These are phyloP conservation scores for Apodemus sylvaticus DNA, from an alignment of 2,113 vertebrate genomes.

Conservation along the genomic window DNA sequence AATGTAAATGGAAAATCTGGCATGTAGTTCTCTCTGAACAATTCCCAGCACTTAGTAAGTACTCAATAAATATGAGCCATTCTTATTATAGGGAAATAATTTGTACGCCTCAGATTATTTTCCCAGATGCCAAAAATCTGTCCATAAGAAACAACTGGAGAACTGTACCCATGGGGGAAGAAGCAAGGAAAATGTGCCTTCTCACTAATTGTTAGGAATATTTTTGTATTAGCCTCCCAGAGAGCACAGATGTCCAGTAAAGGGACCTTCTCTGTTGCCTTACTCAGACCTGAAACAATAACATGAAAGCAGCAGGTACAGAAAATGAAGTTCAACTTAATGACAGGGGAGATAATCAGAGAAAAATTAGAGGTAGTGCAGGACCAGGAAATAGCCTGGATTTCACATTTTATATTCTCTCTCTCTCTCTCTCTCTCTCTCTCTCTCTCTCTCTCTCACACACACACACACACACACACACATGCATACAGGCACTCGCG, in stretches of 20 bases:
- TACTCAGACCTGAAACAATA: slow-evolving; percentile 49
- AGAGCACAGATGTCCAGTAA: slow-evolving; percentile 57
- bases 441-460: background rate
- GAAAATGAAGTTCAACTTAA: background rate
- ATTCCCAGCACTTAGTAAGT: background rate
- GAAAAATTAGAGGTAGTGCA: background rate
- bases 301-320: background rate
- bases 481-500: too few species aligned
- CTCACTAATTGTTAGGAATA: slow-evolving; percentile 62
- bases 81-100: background rate
- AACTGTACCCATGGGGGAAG: slow-evolving; percentile 28
- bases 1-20: background rate
- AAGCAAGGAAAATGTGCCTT: slow-evolving; percentile 38
- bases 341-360: background rate
- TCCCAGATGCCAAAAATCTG: slow-evolving; percentile 45
- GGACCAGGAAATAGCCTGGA: background rate
- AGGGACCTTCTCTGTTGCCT: background rate
- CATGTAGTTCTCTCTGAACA: background rate
- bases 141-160: slow-evolving; percentile 30
- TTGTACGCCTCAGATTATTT: slow-evolving; percentile 14
- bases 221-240: slow-evolving; percentile 61
- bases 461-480: too few species aligned
- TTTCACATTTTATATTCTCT: background rate
- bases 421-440: background rate
- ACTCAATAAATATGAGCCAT: slow-evolving; percentile 2